A percentile compares a stretch with the other conserved stretches of the same genome.
phyloP scores from a whole-genome alignment of 2,888 invertebrate genomes.

The Rhabditoides inermis region DNA sequence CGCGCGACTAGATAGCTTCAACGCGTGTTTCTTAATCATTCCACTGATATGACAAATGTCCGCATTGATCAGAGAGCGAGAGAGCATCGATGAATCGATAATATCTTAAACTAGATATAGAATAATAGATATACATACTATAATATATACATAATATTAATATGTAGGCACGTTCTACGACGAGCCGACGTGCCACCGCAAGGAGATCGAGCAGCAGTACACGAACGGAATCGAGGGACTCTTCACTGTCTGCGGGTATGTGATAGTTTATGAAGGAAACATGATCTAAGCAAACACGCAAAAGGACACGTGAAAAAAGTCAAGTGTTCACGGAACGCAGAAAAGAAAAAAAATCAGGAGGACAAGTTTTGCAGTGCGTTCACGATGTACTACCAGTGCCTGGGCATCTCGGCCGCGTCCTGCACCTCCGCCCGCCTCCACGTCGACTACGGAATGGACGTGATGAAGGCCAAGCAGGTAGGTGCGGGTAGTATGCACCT shows the following conservation, averaged over 20 bases:
- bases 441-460: constrained; percentile 14
- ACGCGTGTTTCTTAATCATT: no score
- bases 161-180: constrained; percentile 15
- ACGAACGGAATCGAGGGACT: constrained; percentile 17
- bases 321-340: no score
- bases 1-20: no score
- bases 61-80: no score
- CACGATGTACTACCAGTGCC: constrained; percentile 18
- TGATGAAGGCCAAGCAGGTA: no score
- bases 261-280: neutral
- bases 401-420: constrained; percentile 13
- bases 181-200: constrained; percentile 24
- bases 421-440: constrained; percentile 19
- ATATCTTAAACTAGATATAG: no score
- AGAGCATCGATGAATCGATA: no score
- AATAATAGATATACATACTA: constrained; percentile 7
- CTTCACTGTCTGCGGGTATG: constrained; percentile 19
- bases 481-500: no score
- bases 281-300: no score
- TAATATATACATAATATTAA: neutral
- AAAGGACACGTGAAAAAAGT: no score
- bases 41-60: no score
- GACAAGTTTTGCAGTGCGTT: constrained; percentile 14
- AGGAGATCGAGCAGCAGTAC: constrained; percentile 20
- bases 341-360: neutral